These are phyloP conservation scores for Macrotrachela quadricornifera DNA, from an alignment of 1,140 invertebrate species.

Conservation along the genomic window DNA sequence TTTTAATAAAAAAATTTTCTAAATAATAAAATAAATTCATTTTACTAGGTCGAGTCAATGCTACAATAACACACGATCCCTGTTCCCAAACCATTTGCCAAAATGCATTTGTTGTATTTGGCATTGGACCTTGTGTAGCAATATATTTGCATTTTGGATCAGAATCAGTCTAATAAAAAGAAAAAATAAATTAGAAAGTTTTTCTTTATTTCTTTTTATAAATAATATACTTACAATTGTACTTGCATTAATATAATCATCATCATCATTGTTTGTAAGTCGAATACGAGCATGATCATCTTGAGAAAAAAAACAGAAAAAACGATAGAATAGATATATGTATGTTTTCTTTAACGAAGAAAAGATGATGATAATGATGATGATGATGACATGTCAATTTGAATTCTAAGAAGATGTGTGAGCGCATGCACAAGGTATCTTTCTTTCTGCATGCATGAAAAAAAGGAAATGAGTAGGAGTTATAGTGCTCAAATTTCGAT, in stretches of 20 bases:
- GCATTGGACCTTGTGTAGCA: slow-evolving; percentile 77
- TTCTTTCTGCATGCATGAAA: too few relatives aligned
- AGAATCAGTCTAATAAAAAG: not conserved
- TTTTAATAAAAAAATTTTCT: too few relatives aligned
- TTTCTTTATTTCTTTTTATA: too few relatives aligned
- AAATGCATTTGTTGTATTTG: slow-evolving; percentile 54
- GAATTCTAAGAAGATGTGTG: too few relatives aligned
- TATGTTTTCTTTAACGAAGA: too few relatives aligned
- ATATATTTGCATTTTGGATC: slow-evolving; percentile 38
- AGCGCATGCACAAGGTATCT: too few relatives aligned
- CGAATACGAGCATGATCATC: slow-evolving; percentile 70
- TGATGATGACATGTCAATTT: too few relatives aligned
- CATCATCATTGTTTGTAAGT: slow-evolving; percentile 58
- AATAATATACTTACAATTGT: slow-evolving; percentile 52
- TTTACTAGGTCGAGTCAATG: slow-evolving; percentile 47
- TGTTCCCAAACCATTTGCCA: slow-evolving; percentile 92
- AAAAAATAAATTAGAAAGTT: not conserved
- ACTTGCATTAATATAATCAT: slow-evolving; percentile 82
- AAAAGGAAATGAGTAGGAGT: too few relatives aligned
- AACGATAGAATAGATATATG: too few relatives aligned
- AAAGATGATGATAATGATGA: too few relatives aligned
- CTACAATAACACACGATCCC: slow-evolving; percentile 85
- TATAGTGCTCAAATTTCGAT: too few relatives aligned
- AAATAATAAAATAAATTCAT: too few relatives aligned
- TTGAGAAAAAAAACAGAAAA: slow-evolving; percentile 10